phyloP scores from a whole-genome alignment of 2,888 invertebrate species.

The Nemurella pictetii region DNA sequence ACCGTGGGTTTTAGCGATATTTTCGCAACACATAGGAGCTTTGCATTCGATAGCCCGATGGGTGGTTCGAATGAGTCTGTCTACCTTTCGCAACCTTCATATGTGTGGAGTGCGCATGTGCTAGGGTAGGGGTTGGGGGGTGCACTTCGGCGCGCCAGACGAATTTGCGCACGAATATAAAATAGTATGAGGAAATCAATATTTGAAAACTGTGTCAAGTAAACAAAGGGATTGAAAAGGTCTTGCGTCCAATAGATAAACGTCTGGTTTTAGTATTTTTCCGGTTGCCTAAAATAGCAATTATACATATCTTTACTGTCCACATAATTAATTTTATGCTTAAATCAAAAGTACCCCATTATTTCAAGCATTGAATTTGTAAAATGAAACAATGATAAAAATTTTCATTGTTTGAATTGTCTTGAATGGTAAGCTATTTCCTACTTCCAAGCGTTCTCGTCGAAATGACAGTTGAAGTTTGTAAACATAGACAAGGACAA shows the following conservation, averaged over 20 bases:
- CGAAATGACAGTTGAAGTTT: background rate
- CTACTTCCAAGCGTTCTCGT: background rate
- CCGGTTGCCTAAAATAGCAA: no score
- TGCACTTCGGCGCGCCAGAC: background rate
- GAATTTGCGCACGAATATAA: background rate
- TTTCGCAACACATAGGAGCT: background rate
- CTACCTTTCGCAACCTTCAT: no score
- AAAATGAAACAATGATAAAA: no score
- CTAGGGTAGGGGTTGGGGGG: background rate
- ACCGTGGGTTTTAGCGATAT: background rate
- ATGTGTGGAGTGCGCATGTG: background rate
- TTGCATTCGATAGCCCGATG: no score
- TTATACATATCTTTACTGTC: no score
- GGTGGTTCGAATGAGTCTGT: background rate
- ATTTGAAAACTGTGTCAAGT: background rate
- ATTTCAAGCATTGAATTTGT: no score
- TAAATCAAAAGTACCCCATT: no score
- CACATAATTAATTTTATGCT: no score
- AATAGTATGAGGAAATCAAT: background rate
- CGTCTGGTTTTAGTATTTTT: background rate
- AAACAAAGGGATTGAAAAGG: background rate
- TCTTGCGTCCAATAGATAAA: background rate
- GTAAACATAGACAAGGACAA: background rate
- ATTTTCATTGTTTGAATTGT: no score
- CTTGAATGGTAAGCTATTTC: background rate